These are phyloP conservation scores for Drosophila nasuta DNA, from an alignment of 1,140 invertebrate genomes.

Conservation along the genomic window DNA sequence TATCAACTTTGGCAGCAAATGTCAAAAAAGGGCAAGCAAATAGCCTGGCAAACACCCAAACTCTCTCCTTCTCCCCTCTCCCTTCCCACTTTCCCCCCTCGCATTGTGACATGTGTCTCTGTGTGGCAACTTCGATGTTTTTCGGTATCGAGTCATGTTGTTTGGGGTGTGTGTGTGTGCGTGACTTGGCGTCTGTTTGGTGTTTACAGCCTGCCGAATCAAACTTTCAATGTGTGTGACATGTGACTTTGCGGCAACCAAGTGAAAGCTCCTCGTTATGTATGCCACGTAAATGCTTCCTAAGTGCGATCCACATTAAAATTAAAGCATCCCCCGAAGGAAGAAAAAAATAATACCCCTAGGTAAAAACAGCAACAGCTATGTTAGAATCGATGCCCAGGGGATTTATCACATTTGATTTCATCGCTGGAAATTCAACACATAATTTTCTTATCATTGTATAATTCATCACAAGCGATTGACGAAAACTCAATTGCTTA, in stretches of 20 bases:
- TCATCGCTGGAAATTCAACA: neutral
- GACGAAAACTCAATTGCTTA: constrained; percentile 19
- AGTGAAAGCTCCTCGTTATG: constrained; percentile 29
- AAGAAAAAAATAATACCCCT: neutral
- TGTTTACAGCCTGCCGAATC: constrained; percentile 62
- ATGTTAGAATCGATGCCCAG: constrained; percentile 15
- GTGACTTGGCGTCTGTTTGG: constrained; percentile 62
- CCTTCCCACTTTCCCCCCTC: neutral
- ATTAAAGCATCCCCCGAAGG: constrained; percentile 20
- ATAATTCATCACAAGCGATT: constrained; percentile 27
- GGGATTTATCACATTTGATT: constrained; percentile 1
- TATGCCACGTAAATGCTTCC: constrained; percentile 43
- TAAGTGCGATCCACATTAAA: constrained; percentile 52
- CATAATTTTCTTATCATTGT: constrained; percentile 12
- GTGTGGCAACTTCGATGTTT: constrained; percentile 22
- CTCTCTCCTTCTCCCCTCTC: neutral
- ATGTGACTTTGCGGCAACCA: constrained; percentile 44
- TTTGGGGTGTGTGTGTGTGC: constrained; percentile 41
- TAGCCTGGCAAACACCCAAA: constrained; percentile 11
- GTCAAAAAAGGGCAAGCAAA: constrained; percentile 64
- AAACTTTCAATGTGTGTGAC: constrained; percentile 60
- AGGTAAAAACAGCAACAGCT: neutral
- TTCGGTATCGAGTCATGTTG: neutral
- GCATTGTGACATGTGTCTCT: constrained; percentile 41
- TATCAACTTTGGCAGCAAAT: constrained; percentile 72